These are phyloP conservation scores for Barypeithes pellucidus DNA, from an alignment of 2,888 invertebrate genomes.

Conservation along the genomic window DNA sequence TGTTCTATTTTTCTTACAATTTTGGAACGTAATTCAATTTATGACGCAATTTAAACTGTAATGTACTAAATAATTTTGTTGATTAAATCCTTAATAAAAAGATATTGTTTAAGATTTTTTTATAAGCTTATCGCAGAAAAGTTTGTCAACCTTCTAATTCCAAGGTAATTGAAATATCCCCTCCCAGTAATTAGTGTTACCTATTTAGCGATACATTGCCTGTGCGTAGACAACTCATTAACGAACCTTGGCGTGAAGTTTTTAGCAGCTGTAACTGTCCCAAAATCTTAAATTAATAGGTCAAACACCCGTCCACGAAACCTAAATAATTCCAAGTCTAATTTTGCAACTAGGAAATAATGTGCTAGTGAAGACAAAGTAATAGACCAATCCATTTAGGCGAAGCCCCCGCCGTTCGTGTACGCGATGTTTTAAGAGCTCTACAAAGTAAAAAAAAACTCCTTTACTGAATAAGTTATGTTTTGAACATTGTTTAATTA, in stretches of 20 bases:
- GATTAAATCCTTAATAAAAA: too few species aligned
- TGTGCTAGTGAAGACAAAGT: not conserved
- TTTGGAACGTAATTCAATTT: too few species aligned
- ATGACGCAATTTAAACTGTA: too few species aligned
- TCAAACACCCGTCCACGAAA: slow-evolving; percentile 22
- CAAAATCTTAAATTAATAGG: slow-evolving; percentile 33
- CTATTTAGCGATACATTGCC: slow-evolving; percentile 21
- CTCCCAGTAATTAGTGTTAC: slow-evolving; percentile 30
- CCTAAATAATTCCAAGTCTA: slow-evolving; percentile 28
- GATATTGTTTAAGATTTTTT: too few species aligned
- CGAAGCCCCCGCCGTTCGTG: too few species aligned
- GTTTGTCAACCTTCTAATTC: not conserved
- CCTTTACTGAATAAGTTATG: too few species aligned
- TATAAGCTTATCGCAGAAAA: too few species aligned
- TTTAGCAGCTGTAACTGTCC: slow-evolving; percentile 31
- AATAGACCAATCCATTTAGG: not conserved
- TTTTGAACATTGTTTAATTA: too few species aligned
- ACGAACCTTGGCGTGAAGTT: slow-evolving; percentile 24
- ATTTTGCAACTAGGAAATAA: slow-evolving; percentile 25
- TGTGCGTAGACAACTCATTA: slow-evolving; percentile 20
- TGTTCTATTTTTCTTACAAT: too few species aligned
- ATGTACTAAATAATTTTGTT: too few species aligned
- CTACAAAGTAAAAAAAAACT: too few species aligned
- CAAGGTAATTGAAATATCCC: not conserved
- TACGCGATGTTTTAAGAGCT: too few species aligned